These are phyloP conservation scores for Siniperca knerii DNA, from an alignment of 2,113 vertebrate species.

Conservation along the genomic window DNA sequence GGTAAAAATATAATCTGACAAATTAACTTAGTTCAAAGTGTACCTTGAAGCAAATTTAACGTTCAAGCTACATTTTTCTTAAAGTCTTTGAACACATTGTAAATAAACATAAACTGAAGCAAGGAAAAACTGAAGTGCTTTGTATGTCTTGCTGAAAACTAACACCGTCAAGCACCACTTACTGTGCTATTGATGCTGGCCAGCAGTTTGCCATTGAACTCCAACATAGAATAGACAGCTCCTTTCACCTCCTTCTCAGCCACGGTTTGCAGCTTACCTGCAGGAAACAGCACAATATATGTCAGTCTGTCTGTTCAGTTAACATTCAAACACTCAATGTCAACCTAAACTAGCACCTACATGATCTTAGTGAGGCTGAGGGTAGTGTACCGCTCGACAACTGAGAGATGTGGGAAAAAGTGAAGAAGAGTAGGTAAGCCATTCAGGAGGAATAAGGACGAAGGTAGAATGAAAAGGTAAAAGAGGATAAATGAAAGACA, in stretches of 20 bases:
- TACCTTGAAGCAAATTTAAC: background rate
- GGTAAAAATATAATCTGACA: constrained; percentile 4
- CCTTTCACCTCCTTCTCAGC: constrained; percentile 99
- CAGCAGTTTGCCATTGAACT: constrained; percentile 97
- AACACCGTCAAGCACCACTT: constrained; percentile 56
- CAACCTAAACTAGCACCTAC: constrained; percentile 14
- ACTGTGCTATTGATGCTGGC: constrained; percentile 99
- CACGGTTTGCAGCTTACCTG: constrained; percentile 97
- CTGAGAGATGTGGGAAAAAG: constrained; percentile 17
- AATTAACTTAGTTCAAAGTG: background rate
- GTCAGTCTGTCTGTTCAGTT: constrained; percentile 24
- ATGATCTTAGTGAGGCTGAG: background rate
- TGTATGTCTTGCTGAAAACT: background rate
- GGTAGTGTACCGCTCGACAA: background rate
- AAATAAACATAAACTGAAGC: background rate
- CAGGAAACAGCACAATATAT: constrained; percentile 14
- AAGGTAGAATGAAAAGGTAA: constrained; percentile 18
- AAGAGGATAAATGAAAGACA: constrained; percentile 45
- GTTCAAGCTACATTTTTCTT: background rate
- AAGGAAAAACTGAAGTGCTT: background rate
- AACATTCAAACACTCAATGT: constrained; percentile 6
- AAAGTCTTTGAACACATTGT: background rate
- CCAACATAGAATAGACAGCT: constrained; percentile 98
- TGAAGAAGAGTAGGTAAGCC: background rate
- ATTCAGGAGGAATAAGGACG: background rate